phyloP scores from a whole-genome alignment of 2,888 invertebrate species.

The Emesis russula region DNA sequence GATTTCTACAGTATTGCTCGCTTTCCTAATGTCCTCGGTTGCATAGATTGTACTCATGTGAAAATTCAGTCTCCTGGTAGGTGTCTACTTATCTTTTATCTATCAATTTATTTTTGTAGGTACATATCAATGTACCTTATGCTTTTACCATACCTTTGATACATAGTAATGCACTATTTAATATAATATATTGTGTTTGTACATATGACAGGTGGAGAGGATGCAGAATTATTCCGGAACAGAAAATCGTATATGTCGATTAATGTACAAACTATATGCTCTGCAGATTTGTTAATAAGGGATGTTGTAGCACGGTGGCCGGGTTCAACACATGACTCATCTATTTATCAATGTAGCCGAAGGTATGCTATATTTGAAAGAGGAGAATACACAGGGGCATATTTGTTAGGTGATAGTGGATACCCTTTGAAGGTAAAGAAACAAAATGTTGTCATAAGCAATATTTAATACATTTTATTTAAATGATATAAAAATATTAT shows the following conservation, averaged over 20 bases:
- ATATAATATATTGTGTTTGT: too few relatives aligned
- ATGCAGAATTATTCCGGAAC: conserved; percentile 86
- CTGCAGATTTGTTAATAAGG: conserved; percentile 75
- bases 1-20: conserved; percentile 6
- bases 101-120: not conserved
- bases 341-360: conserved; percentile 49
- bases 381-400: conserved; percentile 13
- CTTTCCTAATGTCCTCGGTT: conserved; percentile 6
- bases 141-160: too few relatives aligned
- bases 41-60: conserved; percentile 24
- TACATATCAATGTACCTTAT: too few relatives aligned
- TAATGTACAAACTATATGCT: conserved; percentile 86
- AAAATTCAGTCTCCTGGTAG: conserved; percentile 32
- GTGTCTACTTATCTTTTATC: not conserved
- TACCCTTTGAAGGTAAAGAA: conserved; percentile 31
- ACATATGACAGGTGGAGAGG: conserved; percentile 72
- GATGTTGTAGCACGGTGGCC: conserved; percentile 88
- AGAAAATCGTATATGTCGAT: conserved; percentile 67
- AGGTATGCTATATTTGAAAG: conserved; percentile 13
- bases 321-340: conserved; percentile 83
- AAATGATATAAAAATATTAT: conserved; percentile 3
- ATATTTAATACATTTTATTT: not conserved
- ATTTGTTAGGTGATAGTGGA: conserved; percentile 28
- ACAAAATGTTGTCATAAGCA: not conserved
- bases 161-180: too few relatives aligned